phyloP scores from a whole-genome alignment of 2,888 invertebrate genomes.

The Hemicrepidius hirtus region DNA sequence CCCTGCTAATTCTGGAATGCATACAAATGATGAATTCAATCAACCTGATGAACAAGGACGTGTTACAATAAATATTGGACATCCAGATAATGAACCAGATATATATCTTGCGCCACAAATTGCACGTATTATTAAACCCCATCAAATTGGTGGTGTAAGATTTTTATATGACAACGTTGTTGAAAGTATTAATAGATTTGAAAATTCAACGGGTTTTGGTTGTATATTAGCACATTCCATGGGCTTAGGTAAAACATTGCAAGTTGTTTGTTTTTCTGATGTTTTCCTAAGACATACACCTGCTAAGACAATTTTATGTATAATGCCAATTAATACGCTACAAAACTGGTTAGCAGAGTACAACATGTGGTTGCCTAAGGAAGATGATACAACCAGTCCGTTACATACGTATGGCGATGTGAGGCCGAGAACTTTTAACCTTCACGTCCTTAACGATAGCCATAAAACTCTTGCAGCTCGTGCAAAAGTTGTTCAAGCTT shows the following conservation, averaged over 20 bases:
- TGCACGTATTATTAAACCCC: constrained; percentile 93
- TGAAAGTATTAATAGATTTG: constrained; percentile 92
- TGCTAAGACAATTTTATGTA: constrained; percentile 92
- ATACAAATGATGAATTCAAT: constrained; percentile 95
- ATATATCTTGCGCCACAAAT: constrained; percentile 95
- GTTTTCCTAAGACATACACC: constrained; percentile 93
- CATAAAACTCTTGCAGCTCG: constrained; percentile 93
- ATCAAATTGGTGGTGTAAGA: constrained; percentile 85
- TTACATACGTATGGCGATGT: constrained; percentile 79
- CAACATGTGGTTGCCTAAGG: constrained; percentile 95
- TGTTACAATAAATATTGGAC: constrained; percentile 94
- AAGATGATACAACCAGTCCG: constrained; percentile 74
- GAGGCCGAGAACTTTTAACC: constrained; percentile 86
- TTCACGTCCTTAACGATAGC: constrained; percentile 94
- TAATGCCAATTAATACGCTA: constrained; percentile 98
- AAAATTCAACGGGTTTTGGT: constrained; percentile 93
- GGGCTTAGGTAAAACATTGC: constrained; percentile 99
- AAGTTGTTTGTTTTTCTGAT: constrained; percentile 95
- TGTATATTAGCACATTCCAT: constrained; percentile 99
- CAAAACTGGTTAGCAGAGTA: constrained; percentile 99
- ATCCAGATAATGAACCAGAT: constrained; percentile 92
- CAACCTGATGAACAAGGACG: constrained; percentile 93
- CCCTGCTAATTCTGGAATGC: constrained; percentile 91
- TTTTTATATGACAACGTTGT: constrained; percentile 98
- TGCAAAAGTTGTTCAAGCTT: constrained; percentile 89